Conservation (phyloP, 2,797 vertebrate species). For the Strix occidentalis region DNA sequence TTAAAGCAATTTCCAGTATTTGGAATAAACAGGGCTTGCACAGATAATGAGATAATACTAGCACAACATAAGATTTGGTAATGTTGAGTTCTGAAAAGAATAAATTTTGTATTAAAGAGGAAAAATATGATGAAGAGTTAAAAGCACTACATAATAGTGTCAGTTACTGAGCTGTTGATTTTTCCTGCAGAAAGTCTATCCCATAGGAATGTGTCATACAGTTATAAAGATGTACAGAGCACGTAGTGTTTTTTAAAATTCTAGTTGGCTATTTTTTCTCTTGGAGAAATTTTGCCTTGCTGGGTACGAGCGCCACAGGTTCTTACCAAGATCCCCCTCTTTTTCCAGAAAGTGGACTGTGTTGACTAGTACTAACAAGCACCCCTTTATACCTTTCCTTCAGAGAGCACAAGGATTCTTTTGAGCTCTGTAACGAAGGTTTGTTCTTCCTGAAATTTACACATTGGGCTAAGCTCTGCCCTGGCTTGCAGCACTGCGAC, state of each 20-base stretch:
- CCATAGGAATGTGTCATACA: background rate
- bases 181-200: background rate
- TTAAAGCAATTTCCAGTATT: background rate
- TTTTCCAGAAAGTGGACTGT: slow-evolving; percentile 39
- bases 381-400: slow-evolving; percentile 49
- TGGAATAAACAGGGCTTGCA: background rate
- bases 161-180: background rate
- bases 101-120: background rate
- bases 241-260: background rate
- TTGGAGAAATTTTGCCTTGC: background rate
- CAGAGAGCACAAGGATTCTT: slow-evolving; percentile 50
- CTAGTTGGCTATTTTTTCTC: background rate
- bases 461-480: background rate
- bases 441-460: slow-evolving; percentile 29
- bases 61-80: background rate
- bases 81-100: background rate
- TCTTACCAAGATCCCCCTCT: slow-evolving; percentile 21
- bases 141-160: background rate
- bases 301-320: background rate
- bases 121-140: background rate
- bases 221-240: slow-evolving; percentile 9
- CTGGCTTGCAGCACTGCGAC: background rate
- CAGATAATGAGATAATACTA: background rate
- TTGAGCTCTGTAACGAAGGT: slow-evolving; percentile 43
- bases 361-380: slow-evolving; percentile 47